phyloP scores from a whole-genome alignment of 2,797 vertebrate genomes.

The Pangasius mekongensis region DNA sequence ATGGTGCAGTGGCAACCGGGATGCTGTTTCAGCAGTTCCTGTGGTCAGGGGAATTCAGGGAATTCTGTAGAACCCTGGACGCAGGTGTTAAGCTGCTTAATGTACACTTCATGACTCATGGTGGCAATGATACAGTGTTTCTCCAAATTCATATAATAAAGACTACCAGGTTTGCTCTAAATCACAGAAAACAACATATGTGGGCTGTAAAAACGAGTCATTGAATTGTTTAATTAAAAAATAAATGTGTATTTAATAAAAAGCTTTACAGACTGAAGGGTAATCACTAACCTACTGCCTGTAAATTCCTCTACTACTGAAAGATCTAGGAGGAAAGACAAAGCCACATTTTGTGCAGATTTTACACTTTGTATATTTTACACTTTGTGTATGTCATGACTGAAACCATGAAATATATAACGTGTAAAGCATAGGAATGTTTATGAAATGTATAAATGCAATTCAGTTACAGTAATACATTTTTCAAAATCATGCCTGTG shows the following conservation, averaged over 20 bases:
- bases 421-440: background rate
- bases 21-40: constrained; percentile 22
- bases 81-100: constrained; percentile 12
- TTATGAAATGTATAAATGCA: background rate
- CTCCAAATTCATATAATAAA: background rate
- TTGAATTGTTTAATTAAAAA: background rate
- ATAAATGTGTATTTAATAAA: background rate
- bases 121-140: background rate
- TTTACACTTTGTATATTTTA: background rate
- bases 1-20: background rate
- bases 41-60: constrained; percentile 8
- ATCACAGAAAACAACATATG: background rate
- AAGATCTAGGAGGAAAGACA: background rate
- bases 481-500: no score
- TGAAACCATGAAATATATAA: background rate
- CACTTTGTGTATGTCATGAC: background rate
- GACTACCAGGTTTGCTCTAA: background rate
- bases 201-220: background rate
- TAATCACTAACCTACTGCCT: background rate
- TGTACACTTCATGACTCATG: background rate
- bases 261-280: background rate
- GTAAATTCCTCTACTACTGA: background rate
- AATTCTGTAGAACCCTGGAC: constrained; percentile 2
- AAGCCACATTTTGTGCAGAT: background rate
- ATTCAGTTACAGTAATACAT: no score